These are phyloP conservation scores for Noctilio leporinus DNA, from an alignment of 2,113 vertebrate species.

Conservation along the genomic window DNA sequence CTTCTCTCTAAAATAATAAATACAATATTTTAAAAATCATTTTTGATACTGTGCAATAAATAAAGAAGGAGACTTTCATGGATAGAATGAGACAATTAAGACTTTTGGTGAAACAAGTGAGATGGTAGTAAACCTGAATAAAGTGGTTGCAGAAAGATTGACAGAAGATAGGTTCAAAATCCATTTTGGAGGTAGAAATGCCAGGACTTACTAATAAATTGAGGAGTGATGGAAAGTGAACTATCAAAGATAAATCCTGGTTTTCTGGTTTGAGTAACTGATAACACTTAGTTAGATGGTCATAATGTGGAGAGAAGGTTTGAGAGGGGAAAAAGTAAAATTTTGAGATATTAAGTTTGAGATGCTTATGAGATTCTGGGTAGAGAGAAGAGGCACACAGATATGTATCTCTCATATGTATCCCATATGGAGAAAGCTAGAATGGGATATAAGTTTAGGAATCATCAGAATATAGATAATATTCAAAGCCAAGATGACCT, in stretches of 20 bases:
- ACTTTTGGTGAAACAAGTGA: neutral
- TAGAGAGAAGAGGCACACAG: neutral
- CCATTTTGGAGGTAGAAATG: neutral
- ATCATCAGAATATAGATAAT: neutral
- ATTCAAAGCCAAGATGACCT: neutral
- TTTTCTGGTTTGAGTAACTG: conserved; percentile 23
- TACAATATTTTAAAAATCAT: neutral
- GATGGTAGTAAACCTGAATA: neutral
- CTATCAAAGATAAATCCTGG: neutral
- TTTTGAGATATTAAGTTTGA: neutral
- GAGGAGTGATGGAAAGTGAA: neutral
- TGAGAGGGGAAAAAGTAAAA: no score
- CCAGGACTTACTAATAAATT: neutral
- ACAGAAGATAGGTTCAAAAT: neutral
- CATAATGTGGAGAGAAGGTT: neutral
- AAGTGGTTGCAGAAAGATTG: neutral
- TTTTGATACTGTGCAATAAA: neutral
- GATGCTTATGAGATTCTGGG: neutral
- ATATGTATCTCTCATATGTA: neutral
- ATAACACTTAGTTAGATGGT: neutral
- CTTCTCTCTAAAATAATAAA: no score
- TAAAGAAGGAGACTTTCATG: neutral
- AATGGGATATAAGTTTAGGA: neutral
- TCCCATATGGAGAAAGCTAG: neutral
- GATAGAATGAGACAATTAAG: neutral